Percentiles rank a stretch among this genome's conserved stretches.
These are phyloP conservation scores for Thecocarcelia acutangulata DNA, from an alignment of 2,888 invertebrate genomes.

Conservation along the genomic window DNA sequence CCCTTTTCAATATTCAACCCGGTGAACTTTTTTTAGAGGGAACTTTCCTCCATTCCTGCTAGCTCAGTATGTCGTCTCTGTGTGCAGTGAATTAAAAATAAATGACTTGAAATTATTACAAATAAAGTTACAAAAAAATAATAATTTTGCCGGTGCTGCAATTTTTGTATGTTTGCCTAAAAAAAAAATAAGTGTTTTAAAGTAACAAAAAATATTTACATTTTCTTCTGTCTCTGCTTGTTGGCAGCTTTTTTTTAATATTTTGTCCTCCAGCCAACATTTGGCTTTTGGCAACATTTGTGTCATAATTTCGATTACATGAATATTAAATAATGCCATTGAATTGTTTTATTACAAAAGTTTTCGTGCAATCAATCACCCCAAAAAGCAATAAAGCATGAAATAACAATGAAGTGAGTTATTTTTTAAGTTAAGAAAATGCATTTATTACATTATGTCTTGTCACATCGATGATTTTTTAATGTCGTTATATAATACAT, in stretches of 20 bases:
- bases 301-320: slow-evolving; percentile 61
- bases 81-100: slow-evolving; percentile 57
- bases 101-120: slow-evolving; percentile 56
- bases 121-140: slow-evolving; percentile 8
- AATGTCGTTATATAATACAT: no score
- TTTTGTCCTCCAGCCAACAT: slow-evolving; percentile 45
- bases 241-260: not conserved
- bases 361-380: slow-evolving; percentile 62
- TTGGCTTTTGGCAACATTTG: slow-evolving; percentile 58
- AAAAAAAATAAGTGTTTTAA: not conserved
- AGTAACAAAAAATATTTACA: slow-evolving; percentile 17
- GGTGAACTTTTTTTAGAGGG: not conserved
- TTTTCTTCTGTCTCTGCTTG: not conserved
- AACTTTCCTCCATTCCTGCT: not conserved
- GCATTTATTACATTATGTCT: slow-evolving; percentile 23
- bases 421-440: not conserved
- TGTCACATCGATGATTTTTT: slow-evolving; percentile 30
- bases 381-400: slow-evolving; percentile 49
- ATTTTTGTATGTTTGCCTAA: slow-evolving; percentile 4
- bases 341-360: slow-evolving; percentile 49
- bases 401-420: not conserved
- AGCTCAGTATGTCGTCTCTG: slow-evolving; percentile 7
- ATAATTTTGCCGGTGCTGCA: not conserved
- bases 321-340: slow-evolving; percentile 49
- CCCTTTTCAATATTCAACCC: not conserved